Evolutionary conservation across 23 tunicate genomes (phyloP).

Genomic region (Ciona savignyi): DNA sequence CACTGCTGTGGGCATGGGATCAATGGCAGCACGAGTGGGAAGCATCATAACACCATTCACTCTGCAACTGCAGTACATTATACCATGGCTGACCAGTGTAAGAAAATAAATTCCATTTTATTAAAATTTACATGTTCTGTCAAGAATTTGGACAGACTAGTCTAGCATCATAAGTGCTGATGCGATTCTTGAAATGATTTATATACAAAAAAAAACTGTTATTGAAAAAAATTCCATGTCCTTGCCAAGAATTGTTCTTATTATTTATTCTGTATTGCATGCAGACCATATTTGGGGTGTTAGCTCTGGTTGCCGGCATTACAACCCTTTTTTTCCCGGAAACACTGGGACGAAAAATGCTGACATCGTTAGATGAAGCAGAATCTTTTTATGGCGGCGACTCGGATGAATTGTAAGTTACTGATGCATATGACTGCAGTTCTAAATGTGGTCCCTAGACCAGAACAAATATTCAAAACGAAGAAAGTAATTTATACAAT

Average conservation of each 20-base stretch:
- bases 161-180: too few species aligned
- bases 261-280: too few species aligned
- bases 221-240: too few species aligned
- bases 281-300: conserved; percentile 66
- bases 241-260: too few species aligned
- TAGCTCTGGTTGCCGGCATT: conserved; percentile 65
- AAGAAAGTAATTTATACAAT: too few species aligned
- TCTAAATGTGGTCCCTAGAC: too few species aligned
- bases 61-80: conserved; percentile 60
- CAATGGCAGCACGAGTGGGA: conserved; percentile 75
- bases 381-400: conserved; percentile 63
- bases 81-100: conserved; percentile 93
- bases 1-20: conserved; percentile 87
- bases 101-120: conserved; percentile 10
- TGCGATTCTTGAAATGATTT: too few species aligned
- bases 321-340: conserved; percentile 55
- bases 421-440: too few species aligned
- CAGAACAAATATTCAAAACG: too few species aligned
- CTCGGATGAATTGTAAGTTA: neutral
- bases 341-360: conserved; percentile 56
- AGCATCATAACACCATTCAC: conserved; percentile 85
- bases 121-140: neutral
- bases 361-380: conserved; percentile 86
- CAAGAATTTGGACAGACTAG: too few species aligned
- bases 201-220: too few species aligned